Conservation (phyloP, 2,113 vertebrate species). For the Pterocles orientalis region DNA sequence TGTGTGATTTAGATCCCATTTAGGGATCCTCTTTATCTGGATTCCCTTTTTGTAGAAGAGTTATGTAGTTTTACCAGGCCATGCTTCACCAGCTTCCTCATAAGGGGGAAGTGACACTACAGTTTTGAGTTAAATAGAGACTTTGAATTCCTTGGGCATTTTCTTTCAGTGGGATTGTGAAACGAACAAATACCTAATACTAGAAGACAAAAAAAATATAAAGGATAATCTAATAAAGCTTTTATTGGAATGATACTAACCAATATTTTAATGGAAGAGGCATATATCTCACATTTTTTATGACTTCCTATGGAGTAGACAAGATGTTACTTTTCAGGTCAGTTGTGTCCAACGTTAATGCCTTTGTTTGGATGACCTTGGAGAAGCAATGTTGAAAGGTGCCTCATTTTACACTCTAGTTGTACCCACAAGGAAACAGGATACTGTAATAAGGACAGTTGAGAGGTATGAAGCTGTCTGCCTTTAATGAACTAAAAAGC, state of each 20-base stretch:
- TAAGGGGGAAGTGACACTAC: neutral
- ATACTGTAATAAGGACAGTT: neutral
- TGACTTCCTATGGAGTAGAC: neutral
- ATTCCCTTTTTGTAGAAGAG: neutral
- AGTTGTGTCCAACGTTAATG: neutral
- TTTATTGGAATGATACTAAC: neutral
- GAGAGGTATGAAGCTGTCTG: neutral
- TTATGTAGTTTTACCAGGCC: neutral
- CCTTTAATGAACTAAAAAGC: neutral
- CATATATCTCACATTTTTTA: neutral
- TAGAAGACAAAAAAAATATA: neutral
- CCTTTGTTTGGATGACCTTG: fast-evolving
- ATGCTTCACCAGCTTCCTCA: neutral
- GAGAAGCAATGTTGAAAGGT: neutral
- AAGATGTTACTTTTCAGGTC: neutral
- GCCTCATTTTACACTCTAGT: neutral
- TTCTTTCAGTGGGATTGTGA: neutral
- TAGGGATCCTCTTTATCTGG: neutral
- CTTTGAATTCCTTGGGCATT: neutral
- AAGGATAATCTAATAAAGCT: neutral
- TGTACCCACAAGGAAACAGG: neutral
- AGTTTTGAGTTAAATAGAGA: neutral
- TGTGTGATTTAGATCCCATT: neutral
- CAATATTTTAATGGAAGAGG: neutral
- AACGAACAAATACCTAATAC: neutral